phyloP scores from a whole-genome alignment of 2,113 vertebrate species.

The Melospiza georgiana region DNA sequence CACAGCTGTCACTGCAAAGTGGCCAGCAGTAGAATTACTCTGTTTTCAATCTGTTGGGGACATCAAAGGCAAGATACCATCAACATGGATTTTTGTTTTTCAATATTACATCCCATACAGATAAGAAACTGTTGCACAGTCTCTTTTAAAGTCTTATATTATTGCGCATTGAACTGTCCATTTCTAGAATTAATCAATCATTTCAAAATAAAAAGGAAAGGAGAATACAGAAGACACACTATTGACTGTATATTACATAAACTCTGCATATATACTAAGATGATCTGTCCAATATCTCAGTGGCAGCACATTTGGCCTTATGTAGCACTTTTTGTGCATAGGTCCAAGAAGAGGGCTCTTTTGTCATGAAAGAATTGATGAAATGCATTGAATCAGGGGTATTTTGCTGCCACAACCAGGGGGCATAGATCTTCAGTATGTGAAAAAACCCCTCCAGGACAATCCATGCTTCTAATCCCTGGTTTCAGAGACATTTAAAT shows the following conservation, averaged over 20 bases:
- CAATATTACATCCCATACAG: neutral
- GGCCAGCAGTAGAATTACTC: conserved; percentile 22
- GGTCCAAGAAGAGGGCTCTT: neutral
- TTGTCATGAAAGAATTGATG: neutral
- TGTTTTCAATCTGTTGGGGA: conserved; percentile 26
- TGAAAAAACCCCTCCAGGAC: neutral
- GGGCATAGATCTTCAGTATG: neutral
- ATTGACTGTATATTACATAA: neutral
- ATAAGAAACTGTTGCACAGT: neutral
- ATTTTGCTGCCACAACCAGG: neutral
- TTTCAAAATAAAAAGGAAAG: neutral
- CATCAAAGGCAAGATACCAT: conserved; percentile 22
- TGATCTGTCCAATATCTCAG: neutral
- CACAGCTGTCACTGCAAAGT: conserved; percentile 43
- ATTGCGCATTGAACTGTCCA: neutral
- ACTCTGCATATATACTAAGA: neutral
- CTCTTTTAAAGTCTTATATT: neutral
- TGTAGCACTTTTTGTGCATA: neutral
- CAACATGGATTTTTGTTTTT: neutral
- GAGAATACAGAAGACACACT: neutral
- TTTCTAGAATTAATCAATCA: neutral
- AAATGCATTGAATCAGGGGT: neutral
- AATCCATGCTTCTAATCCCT: neutral
- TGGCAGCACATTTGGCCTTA: neutral
- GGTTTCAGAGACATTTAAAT: neutral